phyloP scores from a whole-genome alignment of 2,888 invertebrate species.

The Apamea sordens region DNA sequence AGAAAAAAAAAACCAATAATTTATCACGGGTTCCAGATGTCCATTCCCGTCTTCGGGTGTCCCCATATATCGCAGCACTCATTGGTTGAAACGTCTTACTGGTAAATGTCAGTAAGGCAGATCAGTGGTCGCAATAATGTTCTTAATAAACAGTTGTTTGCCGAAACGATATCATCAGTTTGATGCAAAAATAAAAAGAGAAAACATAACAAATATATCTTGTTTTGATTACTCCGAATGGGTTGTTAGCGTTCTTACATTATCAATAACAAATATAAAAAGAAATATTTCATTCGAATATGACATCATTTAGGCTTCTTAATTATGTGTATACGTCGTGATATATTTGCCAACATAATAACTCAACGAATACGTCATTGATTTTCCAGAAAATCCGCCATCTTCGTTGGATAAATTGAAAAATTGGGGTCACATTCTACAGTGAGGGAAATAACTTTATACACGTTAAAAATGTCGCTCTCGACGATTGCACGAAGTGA shows the following conservation, averaged over 20 bases:
- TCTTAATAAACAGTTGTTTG: slow-evolving; percentile 27
- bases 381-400: slow-evolving; percentile 66
- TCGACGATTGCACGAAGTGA: slow-evolving; percentile 58
- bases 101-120: background rate
- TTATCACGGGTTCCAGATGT: slow-evolving; percentile 6
- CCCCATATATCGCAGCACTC: background rate
- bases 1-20: background rate
- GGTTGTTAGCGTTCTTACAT: slow-evolving; percentile 52
- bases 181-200: slow-evolving; percentile 41
- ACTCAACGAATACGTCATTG: slow-evolving; percentile 66
- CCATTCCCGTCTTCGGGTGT: background rate
- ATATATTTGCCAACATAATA: slow-evolving; percentile 66
- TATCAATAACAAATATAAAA: slow-evolving; percentile 46
- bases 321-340: slow-evolving; percentile 56
- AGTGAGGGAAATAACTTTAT: slow-evolving; percentile 64
- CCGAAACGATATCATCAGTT: slow-evolving; percentile 28
- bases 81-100: background rate
- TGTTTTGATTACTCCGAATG: slow-evolving; percentile 34
- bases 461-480: slow-evolving; percentile 58
- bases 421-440: slow-evolving; percentile 70
- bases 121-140: slow-evolving; percentile 10
- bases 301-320: slow-evolving; percentile 63
- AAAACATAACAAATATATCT: slow-evolving; percentile 42
- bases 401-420: slow-evolving; percentile 62
- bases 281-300: slow-evolving; percentile 56